Conservation (phyloP, 1,140 invertebrate genomes). For the Drosophila ananassae region DNA sequence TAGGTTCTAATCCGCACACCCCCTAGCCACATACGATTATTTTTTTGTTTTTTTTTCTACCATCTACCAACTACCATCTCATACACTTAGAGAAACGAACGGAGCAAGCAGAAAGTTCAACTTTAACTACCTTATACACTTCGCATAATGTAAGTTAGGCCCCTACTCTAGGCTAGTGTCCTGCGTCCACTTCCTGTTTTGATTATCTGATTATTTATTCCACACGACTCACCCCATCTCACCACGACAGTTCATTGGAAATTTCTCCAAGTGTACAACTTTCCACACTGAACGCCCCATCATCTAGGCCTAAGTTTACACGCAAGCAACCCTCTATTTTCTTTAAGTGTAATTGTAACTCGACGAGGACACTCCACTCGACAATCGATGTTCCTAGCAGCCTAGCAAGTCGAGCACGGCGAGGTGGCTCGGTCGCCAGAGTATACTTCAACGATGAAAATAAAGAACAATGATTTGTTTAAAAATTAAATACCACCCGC, state of each 20-base stretch:
- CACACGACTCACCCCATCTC: slow-evolving; percentile 31
- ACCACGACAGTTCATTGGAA: slow-evolving; percentile 59
- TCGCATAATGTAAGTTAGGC: slow-evolving; percentile 26
- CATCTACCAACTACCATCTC: slow-evolving; percentile 57
- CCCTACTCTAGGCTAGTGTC: background rate
- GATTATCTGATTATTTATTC: slow-evolving; percentile 56
- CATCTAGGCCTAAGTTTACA: background rate
- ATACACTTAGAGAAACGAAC: slow-evolving; percentile 24
- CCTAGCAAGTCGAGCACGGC: slow-evolving; percentile 28
- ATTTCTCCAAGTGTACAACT: slow-evolving; percentile 67
- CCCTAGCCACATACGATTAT: slow-evolving; percentile 2
- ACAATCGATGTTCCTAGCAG: slow-evolving; percentile 72
- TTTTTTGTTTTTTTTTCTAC: slow-evolving; percentile 40
- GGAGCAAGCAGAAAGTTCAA: slow-evolving; percentile 29
- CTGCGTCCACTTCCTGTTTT: slow-evolving; percentile 13
- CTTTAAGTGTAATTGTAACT: background rate
- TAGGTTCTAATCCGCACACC: slow-evolving; percentile 14
- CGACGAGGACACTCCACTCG: slow-evolving; percentile 24
- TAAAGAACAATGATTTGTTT: slow-evolving; percentile 70
- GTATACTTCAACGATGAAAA: slow-evolving; percentile 7
- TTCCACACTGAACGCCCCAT: slow-evolving; percentile 55
- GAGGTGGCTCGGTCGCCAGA: slow-evolving; percentile 15
- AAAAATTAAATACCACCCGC: slow-evolving; percentile 44
- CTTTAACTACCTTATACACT: slow-evolving; percentile 41
- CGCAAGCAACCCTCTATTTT: no score